A percentile compares a stretch with the other conserved stretches of the same genome.
These are phyloP conservation scores for Andrena bicolor DNA, from an alignment of 2,888 invertebrate species.

Conservation along the genomic window DNA sequence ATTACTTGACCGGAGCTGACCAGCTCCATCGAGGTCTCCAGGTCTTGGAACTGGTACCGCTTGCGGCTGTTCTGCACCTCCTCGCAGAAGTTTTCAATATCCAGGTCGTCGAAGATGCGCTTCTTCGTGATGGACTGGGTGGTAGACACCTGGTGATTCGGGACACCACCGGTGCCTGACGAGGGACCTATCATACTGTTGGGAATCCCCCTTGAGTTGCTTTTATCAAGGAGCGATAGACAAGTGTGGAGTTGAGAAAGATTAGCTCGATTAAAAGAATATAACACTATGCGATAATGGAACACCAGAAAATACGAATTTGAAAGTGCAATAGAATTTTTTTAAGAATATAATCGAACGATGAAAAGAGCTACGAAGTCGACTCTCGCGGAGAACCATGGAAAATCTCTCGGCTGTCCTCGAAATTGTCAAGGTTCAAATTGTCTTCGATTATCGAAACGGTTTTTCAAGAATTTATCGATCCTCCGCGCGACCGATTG, in stretches of 20 bases:
- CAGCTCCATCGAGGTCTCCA: constrained; percentile 66
- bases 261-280: too few relatives aligned
- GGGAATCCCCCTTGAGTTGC: constrained; percentile 4
- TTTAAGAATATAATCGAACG: too few relatives aligned
- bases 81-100: constrained; percentile 81
- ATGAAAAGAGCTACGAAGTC: too few relatives aligned
- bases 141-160: constrained; percentile 71
- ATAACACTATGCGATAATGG: too few relatives aligned
- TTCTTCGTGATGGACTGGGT: constrained; percentile 74
- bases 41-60: constrained; percentile 59
- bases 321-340: too few relatives aligned
- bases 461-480: neutral
- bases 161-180: constrained; percentile 73
- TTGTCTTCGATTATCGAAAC: neutral
- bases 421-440: neutral
- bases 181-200: constrained; percentile 82
- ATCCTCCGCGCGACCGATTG: neutral
- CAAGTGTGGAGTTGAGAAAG: too few relatives aligned
- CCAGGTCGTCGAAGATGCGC: constrained; percentile 81
- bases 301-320: too few relatives aligned
- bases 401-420: neutral
- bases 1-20: constrained; percentile 59
- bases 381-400: too few relatives aligned
- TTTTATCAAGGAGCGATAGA: neutral
- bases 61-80: constrained; percentile 75